Base-by-base conservation (phyloP, 2,888 invertebrate species). In the Trileptium ribeirensis region DNA sequence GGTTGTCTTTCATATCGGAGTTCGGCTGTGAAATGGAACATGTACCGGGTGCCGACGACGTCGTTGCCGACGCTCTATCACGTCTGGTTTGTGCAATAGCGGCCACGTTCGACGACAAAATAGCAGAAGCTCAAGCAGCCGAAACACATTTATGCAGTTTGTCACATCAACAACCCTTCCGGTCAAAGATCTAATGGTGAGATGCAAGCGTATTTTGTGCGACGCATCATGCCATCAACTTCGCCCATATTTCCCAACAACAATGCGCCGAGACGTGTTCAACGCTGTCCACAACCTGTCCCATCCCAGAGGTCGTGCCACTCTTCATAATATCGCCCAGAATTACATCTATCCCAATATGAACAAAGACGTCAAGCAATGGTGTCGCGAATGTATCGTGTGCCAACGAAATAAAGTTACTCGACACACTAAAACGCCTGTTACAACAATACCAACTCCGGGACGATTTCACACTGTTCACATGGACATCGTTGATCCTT, bases 1-100 rank as follows among this genome's bases (percentile, higher is more conserved):
- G 77, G 77, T n/a, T 75, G 3, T 75, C 77, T n/a, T 75, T 38
- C 77, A 38, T 75, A 2, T 75, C 77, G 8, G 34, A 75, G 77
- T 75, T 75, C 39, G n/a, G n/a, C 15, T 33, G 51, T 37, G 15
- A 75, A 36, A 75, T 75, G 3, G 2, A 37, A n/a, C 77, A 75
- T 39, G 15, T 75, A 29, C 2, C 77, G 3, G 77, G 77, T 8
- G 15, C 34, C 39, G n/a, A 33, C 3, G 36, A 75, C n/a, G 34
- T 75, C 2, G 77, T 75, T 36, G 77, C 77, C 3, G 77, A 75
- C n/a, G 34, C 37, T 3, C 38, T 75, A 8, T 75, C 77, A 8
- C 77, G 77, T n/a, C n/a, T n/a, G 24, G 38, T 38, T 8, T n/a
- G 38, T 8, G 77, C 70, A 19, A 70, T 75, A 2, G 15, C 34